Percentiles rank a stretch among this genome's conserved stretches.
These are phyloP conservation scores for Porites evermanni DNA, from an alignment of 92 coral and sea anemone genomes.

Conservation along the genomic window DNA sequence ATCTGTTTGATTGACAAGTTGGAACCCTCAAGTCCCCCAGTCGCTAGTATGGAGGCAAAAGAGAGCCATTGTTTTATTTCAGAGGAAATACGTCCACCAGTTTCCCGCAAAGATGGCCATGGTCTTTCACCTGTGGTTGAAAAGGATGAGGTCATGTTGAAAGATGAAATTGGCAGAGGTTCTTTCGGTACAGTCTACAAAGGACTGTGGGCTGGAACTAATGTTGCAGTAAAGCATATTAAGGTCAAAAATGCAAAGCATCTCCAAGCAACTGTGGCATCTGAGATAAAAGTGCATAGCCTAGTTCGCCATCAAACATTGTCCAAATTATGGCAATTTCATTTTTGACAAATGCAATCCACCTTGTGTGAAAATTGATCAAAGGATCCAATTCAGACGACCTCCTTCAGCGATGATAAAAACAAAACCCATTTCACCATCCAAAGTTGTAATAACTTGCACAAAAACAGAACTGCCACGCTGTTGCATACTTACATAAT, in stretches of 20 bases:
- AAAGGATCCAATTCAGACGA: slow-evolving; percentile 49
- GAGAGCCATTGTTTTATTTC: no score
- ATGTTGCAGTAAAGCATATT: slow-evolving; percentile 67
- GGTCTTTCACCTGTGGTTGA: slow-evolving; percentile 27
- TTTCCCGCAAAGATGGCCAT: not conserved
- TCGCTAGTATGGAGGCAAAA: no score
- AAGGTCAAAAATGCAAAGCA: slow-evolving; percentile 57
- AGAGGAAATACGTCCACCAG: not conserved
- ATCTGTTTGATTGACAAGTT: slow-evolving; percentile 6
- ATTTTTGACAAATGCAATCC: slow-evolving; percentile 52
- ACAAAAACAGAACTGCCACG: slow-evolving; percentile 36
- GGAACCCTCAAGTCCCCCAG: slow-evolving; percentile 16
- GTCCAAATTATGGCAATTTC: slow-evolving; percentile 75
- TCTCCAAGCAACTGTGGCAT: slow-evolving; percentile 36
- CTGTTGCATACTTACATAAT: slow-evolving; percentile 65
- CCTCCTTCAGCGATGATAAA: slow-evolving; percentile 33
- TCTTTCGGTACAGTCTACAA: slow-evolving; percentile 69
- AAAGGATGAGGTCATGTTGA: slow-evolving; percentile 55
- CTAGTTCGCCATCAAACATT: slow-evolving; percentile 73
- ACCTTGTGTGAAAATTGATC: slow-evolving; percentile 54
- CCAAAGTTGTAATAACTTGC: slow-evolving; percentile 10
- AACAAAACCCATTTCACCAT: not conserved
- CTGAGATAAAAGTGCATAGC: slow-evolving; percentile 61
- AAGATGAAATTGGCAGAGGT: slow-evolving; percentile 71
- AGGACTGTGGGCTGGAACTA: slow-evolving; percentile 77